These are phyloP conservation scores for Quiscalus mexicanus DNA, from an alignment of 2,113 vertebrate genomes.

Conservation along the genomic window DNA sequence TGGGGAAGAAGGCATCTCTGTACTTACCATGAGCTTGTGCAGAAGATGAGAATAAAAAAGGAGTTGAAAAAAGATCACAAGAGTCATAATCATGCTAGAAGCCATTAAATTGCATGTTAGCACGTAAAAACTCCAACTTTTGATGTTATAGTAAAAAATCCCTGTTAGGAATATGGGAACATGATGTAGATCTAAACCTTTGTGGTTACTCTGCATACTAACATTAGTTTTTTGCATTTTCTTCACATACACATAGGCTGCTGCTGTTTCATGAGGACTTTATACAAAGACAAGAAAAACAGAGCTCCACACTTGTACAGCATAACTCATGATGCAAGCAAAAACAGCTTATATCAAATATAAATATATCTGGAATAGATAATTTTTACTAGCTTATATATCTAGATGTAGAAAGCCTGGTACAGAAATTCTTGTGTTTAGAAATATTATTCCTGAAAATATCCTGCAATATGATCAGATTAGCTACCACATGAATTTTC, in stretches of 20 bases:
- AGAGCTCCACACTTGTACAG: not conserved
- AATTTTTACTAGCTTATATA: not conserved
- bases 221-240: not conserved
- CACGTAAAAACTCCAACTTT: not conserved
- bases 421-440: not conserved
- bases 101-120: not conserved
- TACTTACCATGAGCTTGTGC: not conserved
- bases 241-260: not conserved
- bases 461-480: constrained; percentile 1
- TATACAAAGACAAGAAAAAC: not conserved
- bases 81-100: not conserved
- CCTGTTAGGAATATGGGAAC: not conserved
- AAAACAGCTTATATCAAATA: not conserved
- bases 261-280: not conserved
- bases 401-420: not conserved
- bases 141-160: not conserved
- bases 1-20: not conserved
- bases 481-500: constrained; percentile 19
- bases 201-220: not conserved
- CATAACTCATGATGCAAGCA: not conserved
- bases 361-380: not conserved
- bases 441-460: constrained; percentile 1
- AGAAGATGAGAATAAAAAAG: not conserved
- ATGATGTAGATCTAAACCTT: not conserved
- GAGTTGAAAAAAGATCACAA: not conserved